Base-by-base conservation (phyloP, 2,113 vertebrate species). In the Gobiocypris rarus region DNA sequence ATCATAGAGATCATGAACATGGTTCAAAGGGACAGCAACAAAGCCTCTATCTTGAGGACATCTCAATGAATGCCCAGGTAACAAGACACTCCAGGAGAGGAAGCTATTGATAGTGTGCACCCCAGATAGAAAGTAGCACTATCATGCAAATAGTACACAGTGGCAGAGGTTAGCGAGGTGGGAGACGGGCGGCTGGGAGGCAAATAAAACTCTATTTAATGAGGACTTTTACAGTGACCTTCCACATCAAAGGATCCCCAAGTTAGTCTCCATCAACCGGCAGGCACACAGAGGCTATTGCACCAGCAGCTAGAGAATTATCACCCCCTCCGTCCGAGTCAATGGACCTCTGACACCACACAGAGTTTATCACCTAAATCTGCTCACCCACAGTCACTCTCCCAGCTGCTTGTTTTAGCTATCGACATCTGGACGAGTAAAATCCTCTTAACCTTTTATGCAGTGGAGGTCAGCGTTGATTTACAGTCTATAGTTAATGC, bases 121-220 rank as follows among this genome's bases (percentile, higher is more conserved):
- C 26, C 14, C 9, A 48, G 26, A 58, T 13, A 28, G 67, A 71
- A 81, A 76, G 43, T 54, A 70, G 48, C 41, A 14, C 84, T 83
- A 86, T 86, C 74, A 86, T 88, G 85, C 79, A 86, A 86, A 88
- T 86, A 77, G 85, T 78, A 75, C 58, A 74, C 45, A 5, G 78
- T 14, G 22, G 74, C 50, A 45, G 70, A 87, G 75, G 79, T 82
- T 34, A 70, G 56, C 28, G 38, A 74, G 79, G 67, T 69, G 67
- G 75, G 75, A 50, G 41, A 73, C 38, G 17, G 54, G 81, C 41
- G 2, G 65, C 75, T 58, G 52, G n/a, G 65, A 83, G 81, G 76
- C 76, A 85, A 77, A 89, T 89, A 87, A 87, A 89, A 85, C 83
- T 63, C 52, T 54, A 71, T 54, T 86, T 77, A 85, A 87, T 87